Conservation (phyloP, 2,113 vertebrate genomes). For the Asarcornis scutulata region DNA sequence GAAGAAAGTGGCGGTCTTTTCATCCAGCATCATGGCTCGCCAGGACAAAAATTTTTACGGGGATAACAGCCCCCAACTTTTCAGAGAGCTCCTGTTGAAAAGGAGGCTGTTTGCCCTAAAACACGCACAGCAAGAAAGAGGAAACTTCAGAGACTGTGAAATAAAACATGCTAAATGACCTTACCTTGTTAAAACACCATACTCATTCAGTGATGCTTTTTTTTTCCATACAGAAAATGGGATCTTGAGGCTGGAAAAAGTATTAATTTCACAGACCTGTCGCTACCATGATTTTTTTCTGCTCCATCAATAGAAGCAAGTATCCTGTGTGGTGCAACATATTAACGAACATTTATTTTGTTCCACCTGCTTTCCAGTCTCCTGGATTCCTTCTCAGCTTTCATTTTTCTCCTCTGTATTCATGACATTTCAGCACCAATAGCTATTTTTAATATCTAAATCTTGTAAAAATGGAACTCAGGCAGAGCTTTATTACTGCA, state of each 20-base stretch:
- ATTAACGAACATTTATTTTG: not conserved
- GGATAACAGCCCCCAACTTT: not conserved
- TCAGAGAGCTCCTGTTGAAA: not conserved
- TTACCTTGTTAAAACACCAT: not conserved
- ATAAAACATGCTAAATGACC: not conserved
- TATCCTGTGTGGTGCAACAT: not conserved
- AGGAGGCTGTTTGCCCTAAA: not conserved
- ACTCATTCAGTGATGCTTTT: not conserved
- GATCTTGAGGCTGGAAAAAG: not conserved
- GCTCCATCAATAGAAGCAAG: not conserved
- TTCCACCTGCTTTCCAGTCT: not conserved
- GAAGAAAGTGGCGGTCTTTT: not conserved
- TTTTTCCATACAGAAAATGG: not conserved
- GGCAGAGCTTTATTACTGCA: not conserved
- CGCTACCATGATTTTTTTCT: not conserved
- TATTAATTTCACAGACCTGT: not conserved
- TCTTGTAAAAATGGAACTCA: not conserved
- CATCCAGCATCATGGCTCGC: not conserved
- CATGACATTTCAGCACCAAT: not conserved
- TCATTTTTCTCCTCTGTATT: constrained; percentile 12
- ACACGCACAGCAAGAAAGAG: not conserved
- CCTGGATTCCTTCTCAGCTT: not conserved
- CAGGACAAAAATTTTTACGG: not conserved
- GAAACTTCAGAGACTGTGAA: not conserved
- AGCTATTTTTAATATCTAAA: not conserved